Evolutionary conservation across 2,113 vertebrate species (phyloP).

Genomic region (Crotalus horridus): DNA sequence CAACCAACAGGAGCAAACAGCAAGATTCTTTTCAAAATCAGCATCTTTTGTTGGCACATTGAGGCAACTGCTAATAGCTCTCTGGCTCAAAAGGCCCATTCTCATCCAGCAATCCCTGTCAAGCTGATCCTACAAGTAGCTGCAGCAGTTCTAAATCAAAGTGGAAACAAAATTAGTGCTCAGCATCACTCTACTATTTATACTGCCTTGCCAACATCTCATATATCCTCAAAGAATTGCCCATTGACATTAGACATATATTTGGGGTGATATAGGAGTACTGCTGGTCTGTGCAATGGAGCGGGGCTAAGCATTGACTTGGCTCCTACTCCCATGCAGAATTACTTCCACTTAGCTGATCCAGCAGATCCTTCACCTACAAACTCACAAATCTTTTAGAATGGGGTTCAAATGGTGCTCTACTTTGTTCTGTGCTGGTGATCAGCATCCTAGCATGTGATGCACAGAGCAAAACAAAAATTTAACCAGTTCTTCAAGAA

Average conservation of each 20-base stretch:
- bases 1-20: background rate
- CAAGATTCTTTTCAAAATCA: background rate
- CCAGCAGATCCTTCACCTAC: background rate
- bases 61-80: background rate
- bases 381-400: background rate
- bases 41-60: background rate
- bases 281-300: background rate
- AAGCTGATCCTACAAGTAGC: background rate
- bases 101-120: background rate
- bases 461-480: background rate
- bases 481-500: background rate
- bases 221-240: background rate
- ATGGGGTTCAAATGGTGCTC: background rate
- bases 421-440: background rate
- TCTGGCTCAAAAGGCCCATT: background rate
- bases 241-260: background rate
- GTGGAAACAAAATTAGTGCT: background rate
- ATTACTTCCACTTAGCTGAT: background rate
- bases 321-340: background rate
- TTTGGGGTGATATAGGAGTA: background rate
- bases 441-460: background rate
- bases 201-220: background rate
- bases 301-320: background rate
- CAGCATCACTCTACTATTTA: background rate
- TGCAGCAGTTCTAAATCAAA: background rate